A percentile compares a stretch with the other conserved stretches of the same genome.
Evolutionary conservation across 92 coral and sea anemone genomes (phyloP).

Genomic region (Epizoanthus scotinus): DNA sequence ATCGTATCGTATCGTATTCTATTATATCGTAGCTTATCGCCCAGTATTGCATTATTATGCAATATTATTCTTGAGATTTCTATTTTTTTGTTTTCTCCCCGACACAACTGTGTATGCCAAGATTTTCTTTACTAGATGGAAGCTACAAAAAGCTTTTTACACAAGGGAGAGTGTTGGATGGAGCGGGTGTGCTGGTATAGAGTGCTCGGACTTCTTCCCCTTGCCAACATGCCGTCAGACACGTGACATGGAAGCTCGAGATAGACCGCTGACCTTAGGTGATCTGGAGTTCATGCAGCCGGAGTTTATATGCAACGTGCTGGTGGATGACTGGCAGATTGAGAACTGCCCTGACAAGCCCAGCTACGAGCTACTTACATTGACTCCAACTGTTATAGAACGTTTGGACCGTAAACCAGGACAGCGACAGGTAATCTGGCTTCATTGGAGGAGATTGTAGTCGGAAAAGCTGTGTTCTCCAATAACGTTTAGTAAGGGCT

Average conservation of each 20-base stretch:
- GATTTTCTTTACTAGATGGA: constrained; percentile 42
- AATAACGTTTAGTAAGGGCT: no score
- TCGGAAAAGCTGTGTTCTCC: no score
- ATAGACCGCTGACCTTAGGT: constrained; percentile 40
- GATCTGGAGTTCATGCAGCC: constrained; percentile 49
- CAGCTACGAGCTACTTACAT: constrained; percentile 35
- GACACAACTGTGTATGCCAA: no score
- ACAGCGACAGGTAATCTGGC: constrained; percentile 29
- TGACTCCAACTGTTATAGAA: constrained; percentile 56
- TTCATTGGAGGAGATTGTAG: no score
- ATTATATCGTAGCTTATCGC: background rate
- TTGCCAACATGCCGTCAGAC: background rate
- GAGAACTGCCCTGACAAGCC: constrained; percentile 36
- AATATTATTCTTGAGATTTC: no score
- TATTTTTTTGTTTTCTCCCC: no score
- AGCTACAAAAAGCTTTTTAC: constrained; percentile 53
- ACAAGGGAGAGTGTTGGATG: constrained; percentile 29
- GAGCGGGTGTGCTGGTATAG: constrained; percentile 44
- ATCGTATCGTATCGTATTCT: background rate
- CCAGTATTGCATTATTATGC: no score
- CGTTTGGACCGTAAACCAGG: constrained; percentile 50
- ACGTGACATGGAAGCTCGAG: constrained; percentile 7
- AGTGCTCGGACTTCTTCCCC: constrained; percentile 41
- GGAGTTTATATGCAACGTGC: constrained; percentile 51
- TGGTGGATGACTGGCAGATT: constrained; percentile 45